Percentiles rank a stretch among this genome's conserved stretches.
Conservation (phyloP, 2,113 vertebrate genomes). For the Henicopernis longicauda region DNA sequence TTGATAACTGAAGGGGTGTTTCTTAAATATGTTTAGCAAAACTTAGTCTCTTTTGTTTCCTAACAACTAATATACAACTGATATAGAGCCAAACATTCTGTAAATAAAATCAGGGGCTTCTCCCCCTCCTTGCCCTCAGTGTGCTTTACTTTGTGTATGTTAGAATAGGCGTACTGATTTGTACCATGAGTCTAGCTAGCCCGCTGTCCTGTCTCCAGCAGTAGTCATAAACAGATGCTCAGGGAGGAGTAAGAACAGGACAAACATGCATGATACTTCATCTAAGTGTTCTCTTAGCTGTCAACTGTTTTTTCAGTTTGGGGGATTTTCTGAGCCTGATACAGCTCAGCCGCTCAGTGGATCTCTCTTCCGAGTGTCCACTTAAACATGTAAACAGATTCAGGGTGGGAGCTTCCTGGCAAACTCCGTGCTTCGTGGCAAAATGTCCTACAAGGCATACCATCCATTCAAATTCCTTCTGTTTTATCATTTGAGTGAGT, state of each 20-base stretch:
- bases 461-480: not conserved
- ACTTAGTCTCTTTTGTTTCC: not conserved
- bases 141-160: not conserved
- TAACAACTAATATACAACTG: not conserved
- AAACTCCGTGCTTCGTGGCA: not conserved
- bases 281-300: not conserved
- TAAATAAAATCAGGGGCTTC: not conserved
- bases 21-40: not conserved
- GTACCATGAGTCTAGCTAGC: not conserved
- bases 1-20: not conserved
- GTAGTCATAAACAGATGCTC: not conserved
- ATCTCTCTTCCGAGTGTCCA: accelerated
- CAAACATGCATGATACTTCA: not conserved
- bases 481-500: not conserved
- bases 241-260: not conserved
- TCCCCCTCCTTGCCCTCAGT: not conserved
- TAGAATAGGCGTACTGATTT: not conserved
- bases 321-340: not conserved
- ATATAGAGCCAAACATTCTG: not conserved
- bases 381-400: not conserved
- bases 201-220: not conserved
- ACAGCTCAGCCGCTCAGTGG: not conserved
- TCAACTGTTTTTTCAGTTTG: not conserved
- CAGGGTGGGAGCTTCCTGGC: not conserved
- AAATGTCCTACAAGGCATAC: not conserved